Base-by-base conservation (phyloP, 2,888 invertebrate genomes). In the Eurytoma adleriae region DNA sequence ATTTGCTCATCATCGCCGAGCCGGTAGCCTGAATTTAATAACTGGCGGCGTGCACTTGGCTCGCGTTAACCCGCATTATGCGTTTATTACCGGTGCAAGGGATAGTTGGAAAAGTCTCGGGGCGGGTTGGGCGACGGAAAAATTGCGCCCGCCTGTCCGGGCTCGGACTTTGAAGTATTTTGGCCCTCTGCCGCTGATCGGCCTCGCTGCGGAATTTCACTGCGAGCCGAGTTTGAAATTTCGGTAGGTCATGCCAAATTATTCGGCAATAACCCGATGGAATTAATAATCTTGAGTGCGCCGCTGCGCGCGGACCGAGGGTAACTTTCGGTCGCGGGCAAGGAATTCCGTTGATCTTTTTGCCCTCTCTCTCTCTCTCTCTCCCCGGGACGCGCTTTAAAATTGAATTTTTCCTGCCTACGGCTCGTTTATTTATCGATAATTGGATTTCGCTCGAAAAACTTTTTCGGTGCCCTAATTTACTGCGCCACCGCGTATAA, bases 1-100 rank as follows among this genome's bases (percentile, higher is more conserved):
- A 88, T 89, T 88, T 87, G 27, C 56, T 52, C 62, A 77, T 72
- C 54, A 62, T 30, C 52, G 27, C 24, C 52, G 40, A 52, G 56
- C 57, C 16, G 57, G 13, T 40, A 40, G 54, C 59, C 27, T 14
- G 14, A 27, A 68, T 67, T 69, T 74, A 78, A 81, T 81, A 79
- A 81, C 67, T 72, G 50, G 48, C 16, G 18, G 30, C 20, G 69
- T 40, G 57, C 48, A 3, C 20, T 75, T 79, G 66, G 68, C 62
- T 67, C 61, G 13, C 62, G 20, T 54, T 18, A 3, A 64, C 68
- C 68, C 69, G 73, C 76, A 76, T 79, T 72, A 82, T 79, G 76
- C 72, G 69, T 73, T 76, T 76, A 76, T 81, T 76, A 59, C 61
- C 13, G 16, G 18, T 50, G 10, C 56, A 20, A 54, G 57, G 54